Evolutionary conservation across 1,140 invertebrate species (phyloP), one percentile per base, ranked within the genome.

Genomic region (Globodera rostochiensis): DNA sequence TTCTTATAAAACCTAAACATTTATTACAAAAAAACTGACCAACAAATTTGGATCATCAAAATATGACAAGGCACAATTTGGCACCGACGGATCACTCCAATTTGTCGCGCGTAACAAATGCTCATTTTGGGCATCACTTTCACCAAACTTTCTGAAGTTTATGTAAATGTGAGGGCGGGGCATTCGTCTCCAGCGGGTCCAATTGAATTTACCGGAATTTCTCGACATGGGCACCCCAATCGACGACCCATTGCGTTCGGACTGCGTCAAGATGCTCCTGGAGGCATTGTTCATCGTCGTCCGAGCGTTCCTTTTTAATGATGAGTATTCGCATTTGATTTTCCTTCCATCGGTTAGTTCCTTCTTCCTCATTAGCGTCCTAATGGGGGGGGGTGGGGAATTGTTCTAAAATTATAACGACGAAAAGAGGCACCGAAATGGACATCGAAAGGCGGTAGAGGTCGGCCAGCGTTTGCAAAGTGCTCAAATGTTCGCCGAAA

Each of bases 401-500:
- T 36, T 36, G 25, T 36, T 36, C 25, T 36, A 36, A 36, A 36
- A 36, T 36, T 36, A 36, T 36, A 36, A 36, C 0, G 25, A 36
- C 25, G 2, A 36, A 36, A 36, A 36, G 25, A 36, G 2, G 25
- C 25, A 46, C 67, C 46, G 45, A 19, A 69, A 71, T 80, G 19
- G 79, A 76, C 81, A 82, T 47, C 11, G 77, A 73, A 19, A 82
- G n/a, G 8, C 81, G 50, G 73, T 57, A 82, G n/a, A 82, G 50
- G 67, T 83, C 83, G 57, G 75, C 73, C 73, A 84, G 76, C 36
- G 82, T 47, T 69, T 84, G 93, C 98, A 73, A 98, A 36, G 76
- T 50, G n/a, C 21, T 70, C 36, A 53, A 70, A 67, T 70, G 66
- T 78, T 78, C 76, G 19, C 46, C 45, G 21, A 78, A 78, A 47